Base-by-base conservation (phyloP, 2,888 invertebrate species). In the Amphimallon solstitiale region DNA sequence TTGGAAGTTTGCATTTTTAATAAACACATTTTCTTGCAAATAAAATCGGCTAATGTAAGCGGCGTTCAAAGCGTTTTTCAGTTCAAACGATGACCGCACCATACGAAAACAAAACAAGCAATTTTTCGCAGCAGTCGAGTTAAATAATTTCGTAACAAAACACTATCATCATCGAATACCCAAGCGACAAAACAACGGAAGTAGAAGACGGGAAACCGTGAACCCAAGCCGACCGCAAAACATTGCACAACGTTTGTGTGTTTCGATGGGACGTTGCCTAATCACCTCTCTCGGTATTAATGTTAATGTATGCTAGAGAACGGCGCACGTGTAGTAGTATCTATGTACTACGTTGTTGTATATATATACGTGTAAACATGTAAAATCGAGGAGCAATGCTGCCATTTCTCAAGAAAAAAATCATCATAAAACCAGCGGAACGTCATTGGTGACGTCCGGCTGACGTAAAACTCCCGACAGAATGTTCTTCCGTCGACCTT, bases 401-500 rank as follows among this genome's bases (percentile, higher is more conserved):
- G 45, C 45, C 45, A 45, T 45, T 19, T 45, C 45, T 45, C 45
- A 45, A 45, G 10, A 45, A 45, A 19, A n/a, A 45, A 15, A 19
- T 45, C 45, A 45, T 45, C 45, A 45, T 19, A 45, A 40, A 40
- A 40, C 40, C 56, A 59, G 56, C 29, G 21, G 29, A 21, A 43
- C 56, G 56, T 59, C 56, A 59, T 5, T 29, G 29, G 14, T 59
- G 56, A 59, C 56, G 56, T 59, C 29, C 29, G 29, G 29, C 29
- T 29, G 29, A 29, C 29, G 29, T 29, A 29, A n/a, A 29, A 29
- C 29, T 29, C 29, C 29, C 43, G 23, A 59, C 23, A 59, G 43
- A 59, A 59, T 59, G 43, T 59, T 43, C 43, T 15, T 43, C 23
- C 56, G 56, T 29, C 43, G 56, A 45, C 56, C 56, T 59, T 59